phyloP scores from a whole-genome alignment of 2,888 invertebrate species.

The Sclerodermus sp. region DNA sequence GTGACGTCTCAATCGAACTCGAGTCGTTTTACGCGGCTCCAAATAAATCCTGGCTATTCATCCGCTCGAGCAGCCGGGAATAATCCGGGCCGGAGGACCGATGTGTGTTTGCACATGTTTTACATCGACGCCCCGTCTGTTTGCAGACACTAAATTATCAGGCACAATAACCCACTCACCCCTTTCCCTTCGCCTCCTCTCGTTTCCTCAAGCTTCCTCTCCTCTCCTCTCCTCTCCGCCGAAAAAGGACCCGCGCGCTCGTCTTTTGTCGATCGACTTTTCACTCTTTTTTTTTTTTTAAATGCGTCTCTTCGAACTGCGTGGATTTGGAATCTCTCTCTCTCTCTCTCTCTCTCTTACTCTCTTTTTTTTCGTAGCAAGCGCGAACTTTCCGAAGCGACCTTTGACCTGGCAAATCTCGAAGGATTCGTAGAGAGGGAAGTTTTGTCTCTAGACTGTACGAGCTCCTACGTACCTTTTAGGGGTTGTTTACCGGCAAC shows the following conservation, averaged over 20 bases:
- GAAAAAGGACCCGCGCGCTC: slow-evolving; percentile 29
- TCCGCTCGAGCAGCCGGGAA: slow-evolving; percentile 20
- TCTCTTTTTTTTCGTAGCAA: no score
- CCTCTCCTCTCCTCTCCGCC: not conserved
- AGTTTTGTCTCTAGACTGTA: no score
- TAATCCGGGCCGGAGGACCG: slow-evolving; percentile 13
- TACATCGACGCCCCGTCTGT: slow-evolving; percentile 46
- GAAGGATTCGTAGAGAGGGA: no score
- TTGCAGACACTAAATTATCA: slow-evolving; percentile 58
- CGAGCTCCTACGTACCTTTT: no score
- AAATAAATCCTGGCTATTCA: slow-evolving; percentile 38
- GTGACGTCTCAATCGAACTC: slow-evolving; percentile 40
- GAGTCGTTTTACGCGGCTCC: slow-evolving; percentile 44
- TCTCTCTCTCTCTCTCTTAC: no score
- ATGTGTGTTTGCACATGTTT: slow-evolving; percentile 37
- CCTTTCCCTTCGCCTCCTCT: no score
- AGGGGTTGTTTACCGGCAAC: no score
- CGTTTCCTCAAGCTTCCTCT: not conserved
- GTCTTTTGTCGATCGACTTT: slow-evolving; percentile 39
- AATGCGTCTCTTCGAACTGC: no score
- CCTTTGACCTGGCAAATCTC: no score
- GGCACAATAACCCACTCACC: slow-evolving; percentile 41
- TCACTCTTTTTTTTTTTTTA: no score
- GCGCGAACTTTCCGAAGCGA: no score
- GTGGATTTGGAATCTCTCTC: no score